Conservation (phyloP, 2,888 invertebrate genomes). For the Parnassius smintheus region DNA sequence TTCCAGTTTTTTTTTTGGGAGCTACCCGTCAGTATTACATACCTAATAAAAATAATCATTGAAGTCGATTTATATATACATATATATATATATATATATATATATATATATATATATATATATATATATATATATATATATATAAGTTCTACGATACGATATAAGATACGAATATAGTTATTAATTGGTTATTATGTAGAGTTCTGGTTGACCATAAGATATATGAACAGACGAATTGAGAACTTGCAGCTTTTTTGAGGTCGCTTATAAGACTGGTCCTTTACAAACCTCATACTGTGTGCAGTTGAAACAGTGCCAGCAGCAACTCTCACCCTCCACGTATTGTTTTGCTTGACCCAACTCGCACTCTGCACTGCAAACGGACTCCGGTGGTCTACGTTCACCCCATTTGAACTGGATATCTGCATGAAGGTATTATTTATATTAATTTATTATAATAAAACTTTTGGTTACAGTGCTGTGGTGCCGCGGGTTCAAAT, state of each 20-base stretch:
- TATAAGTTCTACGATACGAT: too few species aligned
- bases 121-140: too few species aligned
- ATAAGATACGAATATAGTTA: too few species aligned
- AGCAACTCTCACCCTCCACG: conserved; percentile 95
- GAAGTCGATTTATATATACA: too few species aligned
- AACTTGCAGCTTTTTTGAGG: neutral
- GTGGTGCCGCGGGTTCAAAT: too few species aligned
- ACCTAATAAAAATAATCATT: neutral
- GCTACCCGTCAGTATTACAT: too few species aligned
- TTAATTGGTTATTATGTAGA: too few species aligned
- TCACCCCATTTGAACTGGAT: conserved; percentile 91
- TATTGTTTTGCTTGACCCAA: conserved; percentile 95
- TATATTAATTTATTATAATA: too few species aligned
- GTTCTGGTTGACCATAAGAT: neutral
- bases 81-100: too few species aligned
- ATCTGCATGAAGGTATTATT: conserved; percentile 76
- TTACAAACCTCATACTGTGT: conserved; percentile 64
- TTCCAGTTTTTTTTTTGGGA: too few species aligned
- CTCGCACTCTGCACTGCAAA: conserved; percentile 94
- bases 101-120: too few species aligned
- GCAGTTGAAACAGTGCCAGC: conserved; percentile 93
- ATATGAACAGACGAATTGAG: neutral
- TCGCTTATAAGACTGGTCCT: neutral
- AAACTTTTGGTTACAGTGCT: too few species aligned
- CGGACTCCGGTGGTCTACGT: conserved; percentile 90